A percentile compares a stretch with the other conserved stretches of the same genome.
phyloP scores from a whole-genome alignment of 2,888 invertebrate genomes.

The Dasysyrphus albostriatus region DNA sequence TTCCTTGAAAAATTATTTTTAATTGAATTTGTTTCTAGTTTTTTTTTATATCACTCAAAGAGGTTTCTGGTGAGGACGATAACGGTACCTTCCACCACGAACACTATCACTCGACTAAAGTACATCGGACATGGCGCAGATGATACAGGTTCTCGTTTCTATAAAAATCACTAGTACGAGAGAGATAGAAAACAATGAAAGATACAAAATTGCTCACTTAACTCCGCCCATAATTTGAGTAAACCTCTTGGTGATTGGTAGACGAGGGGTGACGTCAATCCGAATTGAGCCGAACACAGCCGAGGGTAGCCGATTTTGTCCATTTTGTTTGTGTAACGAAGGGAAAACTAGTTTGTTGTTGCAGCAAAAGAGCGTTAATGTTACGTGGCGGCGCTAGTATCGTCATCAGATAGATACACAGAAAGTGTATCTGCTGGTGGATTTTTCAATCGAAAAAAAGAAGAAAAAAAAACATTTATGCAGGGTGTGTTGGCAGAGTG shows the following conservation, averaged over 20 bases:
- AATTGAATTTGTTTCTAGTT: conserved; percentile 25
- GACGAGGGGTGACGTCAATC: conserved; percentile 76
- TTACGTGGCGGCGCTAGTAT: conserved; percentile 66
- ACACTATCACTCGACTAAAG: conserved; percentile 78
- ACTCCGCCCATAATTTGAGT: conserved; percentile 56
- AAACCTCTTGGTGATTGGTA: conserved; percentile 65
- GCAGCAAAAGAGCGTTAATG: conserved; percentile 27
- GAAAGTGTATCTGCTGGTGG: conserved; percentile 53
- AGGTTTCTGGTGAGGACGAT: conserved; percentile 18
- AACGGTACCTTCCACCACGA: conserved; percentile 64
- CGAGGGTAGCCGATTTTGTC: conserved; percentile 74
- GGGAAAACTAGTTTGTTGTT: conserved; percentile 70
- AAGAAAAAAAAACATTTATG: conserved; percentile 30
- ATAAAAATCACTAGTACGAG: conserved; percentile 27
- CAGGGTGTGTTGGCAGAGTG: conserved; percentile 69
- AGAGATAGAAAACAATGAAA: conserved; percentile 38
- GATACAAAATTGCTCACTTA: conserved; percentile 12
- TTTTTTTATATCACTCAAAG: conserved; percentile 13
- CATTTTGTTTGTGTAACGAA: conserved; percentile 77
- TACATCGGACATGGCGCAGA: conserved; percentile 68
- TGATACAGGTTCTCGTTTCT: conserved; percentile 59
- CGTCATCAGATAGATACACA: conserved; percentile 65
- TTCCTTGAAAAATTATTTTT: conserved; percentile 17
- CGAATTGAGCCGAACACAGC: conserved; percentile 71
- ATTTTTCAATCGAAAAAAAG: conserved; percentile 41